Evolutionary conservation across 2,797 vertebrate genomes (phyloP).

Genomic region (Mus minutoides): DNA sequence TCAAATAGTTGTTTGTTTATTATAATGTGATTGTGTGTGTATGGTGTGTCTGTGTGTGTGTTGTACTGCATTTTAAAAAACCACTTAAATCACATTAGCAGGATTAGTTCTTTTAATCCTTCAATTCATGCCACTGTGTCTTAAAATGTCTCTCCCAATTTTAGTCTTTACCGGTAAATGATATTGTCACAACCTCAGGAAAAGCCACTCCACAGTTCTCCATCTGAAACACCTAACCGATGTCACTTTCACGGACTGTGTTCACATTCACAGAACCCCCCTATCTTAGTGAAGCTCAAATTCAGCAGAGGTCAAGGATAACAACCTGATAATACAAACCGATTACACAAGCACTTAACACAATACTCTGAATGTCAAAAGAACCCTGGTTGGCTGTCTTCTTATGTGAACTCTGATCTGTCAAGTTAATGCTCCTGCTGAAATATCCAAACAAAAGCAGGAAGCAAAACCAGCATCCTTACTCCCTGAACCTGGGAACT

Average conservation of each 20-base stretch:
- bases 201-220: background rate
- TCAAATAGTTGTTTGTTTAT: background rate
- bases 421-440: background rate
- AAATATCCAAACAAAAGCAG: background rate
- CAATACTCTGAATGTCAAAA: conserved; percentile 30
- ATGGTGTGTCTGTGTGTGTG: background rate
- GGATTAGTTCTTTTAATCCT: background rate
- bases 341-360: conserved; percentile 39
- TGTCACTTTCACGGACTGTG: background rate
- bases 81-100: background rate
- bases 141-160: background rate
- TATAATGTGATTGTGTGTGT: background rate
- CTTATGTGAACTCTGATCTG: conserved; percentile 28
- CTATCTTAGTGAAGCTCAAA: background rate
- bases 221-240: background rate
- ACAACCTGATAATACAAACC: conserved; percentile 24
- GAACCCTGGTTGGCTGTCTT: background rate
- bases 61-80: background rate
- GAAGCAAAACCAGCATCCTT: background rate
- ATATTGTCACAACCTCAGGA: background rate
- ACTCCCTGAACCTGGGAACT: background rate
- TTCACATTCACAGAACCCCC: background rate
- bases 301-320: conserved; percentile 4
- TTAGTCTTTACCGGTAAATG: background rate
- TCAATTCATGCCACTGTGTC: background rate